A percentile compares a stretch with the other conserved stretches of the same genome.
Conservation (phyloP, 2,113 vertebrate species). For the Mionectes macconnelli region DNA sequence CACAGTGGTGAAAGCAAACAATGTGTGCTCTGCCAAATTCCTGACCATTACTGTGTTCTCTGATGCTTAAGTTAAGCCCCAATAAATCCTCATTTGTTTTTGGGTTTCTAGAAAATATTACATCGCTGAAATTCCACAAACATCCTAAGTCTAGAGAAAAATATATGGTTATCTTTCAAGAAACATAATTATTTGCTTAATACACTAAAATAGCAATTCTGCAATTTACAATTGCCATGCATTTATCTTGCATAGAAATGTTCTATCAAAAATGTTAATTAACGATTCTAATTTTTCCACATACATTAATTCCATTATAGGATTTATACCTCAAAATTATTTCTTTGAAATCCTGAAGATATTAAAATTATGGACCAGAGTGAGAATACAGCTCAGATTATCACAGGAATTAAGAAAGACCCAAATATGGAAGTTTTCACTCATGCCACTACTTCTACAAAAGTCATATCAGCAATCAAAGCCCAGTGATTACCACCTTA, state of each 20-base stretch:
- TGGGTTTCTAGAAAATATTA: neutral
- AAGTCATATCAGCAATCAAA: neutral
- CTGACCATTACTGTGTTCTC: neutral
- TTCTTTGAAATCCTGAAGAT: neutral
- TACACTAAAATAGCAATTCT: neutral
- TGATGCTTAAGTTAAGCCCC: neutral
- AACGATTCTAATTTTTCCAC: neutral
- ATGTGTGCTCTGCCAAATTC: neutral
- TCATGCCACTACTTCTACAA: neutral
- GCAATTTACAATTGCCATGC: neutral
- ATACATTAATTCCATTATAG: neutral
- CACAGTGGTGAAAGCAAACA: conserved; percentile 12
- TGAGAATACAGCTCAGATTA: neutral
- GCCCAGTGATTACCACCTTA: neutral
- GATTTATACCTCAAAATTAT: neutral
- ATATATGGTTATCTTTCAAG: neutral
- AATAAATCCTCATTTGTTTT: neutral
- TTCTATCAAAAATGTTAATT: neutral
- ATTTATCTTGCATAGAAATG: neutral
- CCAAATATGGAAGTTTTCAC: neutral
- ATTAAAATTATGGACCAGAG: neutral
- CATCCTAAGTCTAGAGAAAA: neutral
- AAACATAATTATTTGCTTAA: neutral
- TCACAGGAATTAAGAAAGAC: neutral
- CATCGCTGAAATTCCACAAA: neutral